Conservation (phyloP, 2,888 invertebrate species). For the Stenodera caucasica region DNA sequence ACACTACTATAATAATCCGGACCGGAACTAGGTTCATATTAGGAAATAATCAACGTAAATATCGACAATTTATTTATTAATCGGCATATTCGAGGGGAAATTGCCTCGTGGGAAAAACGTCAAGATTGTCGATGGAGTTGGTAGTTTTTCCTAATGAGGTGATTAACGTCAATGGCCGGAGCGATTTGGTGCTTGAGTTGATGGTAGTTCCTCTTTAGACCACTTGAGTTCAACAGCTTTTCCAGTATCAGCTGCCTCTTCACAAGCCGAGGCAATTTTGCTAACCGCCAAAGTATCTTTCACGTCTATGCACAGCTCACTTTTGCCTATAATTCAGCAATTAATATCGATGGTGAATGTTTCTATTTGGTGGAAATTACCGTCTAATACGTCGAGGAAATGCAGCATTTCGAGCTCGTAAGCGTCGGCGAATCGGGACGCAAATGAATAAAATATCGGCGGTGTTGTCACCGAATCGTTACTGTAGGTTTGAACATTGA, state of each 20-base stretch:
- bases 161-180: conserved; percentile 3
- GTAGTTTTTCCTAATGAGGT: conserved; percentile 11
- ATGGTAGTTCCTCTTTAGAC: conserved; percentile 56
- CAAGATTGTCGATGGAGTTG: neutral
- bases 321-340: conserved; percentile 42
- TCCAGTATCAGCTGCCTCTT: conserved; percentile 61
- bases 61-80: no score
- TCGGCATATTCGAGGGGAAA: no score
- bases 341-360: no score
- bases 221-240: conserved; percentile 59
- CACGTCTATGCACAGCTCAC: conserved; percentile 53
- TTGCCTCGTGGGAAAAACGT: no score
- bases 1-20: no score
- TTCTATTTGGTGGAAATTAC: no score
- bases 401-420: conserved; percentile 64
- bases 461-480: conserved; percentile 55
- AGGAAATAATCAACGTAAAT: no score
- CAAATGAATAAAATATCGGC: conserved; percentile 65
- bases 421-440: conserved; percentile 61
- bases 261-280: conserved; percentile 63
- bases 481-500: conserved; percentile 54
- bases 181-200: conserved; percentile 6
- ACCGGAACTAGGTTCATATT: no score
- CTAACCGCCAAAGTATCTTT: conserved; percentile 62
- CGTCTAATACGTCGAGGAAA: conserved; percentile 62